phyloP scores from a whole-genome alignment of 2,888 invertebrate species.

The Cecidostiba fungosa region DNA sequence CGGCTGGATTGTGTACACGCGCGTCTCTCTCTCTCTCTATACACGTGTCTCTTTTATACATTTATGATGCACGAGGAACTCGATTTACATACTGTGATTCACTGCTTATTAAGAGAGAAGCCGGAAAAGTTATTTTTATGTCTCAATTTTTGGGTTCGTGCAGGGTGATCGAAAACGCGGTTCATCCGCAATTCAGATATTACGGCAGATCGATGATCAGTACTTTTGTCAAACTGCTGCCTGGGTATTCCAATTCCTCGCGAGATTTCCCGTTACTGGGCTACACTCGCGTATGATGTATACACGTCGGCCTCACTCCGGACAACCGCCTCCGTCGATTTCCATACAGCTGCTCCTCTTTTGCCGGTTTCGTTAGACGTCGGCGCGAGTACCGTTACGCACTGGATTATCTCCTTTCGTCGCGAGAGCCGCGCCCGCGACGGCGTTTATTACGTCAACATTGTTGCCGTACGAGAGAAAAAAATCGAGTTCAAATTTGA shows the following conservation, averaged over 20 bases:
- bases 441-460: background rate
- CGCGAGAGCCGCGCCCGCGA: background rate
- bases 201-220: no score
- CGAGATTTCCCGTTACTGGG: conserved; percentile 52
- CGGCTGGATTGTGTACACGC: no score
- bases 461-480: conserved; percentile 5
- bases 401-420: conserved; percentile 10
- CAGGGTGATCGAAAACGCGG: no score
- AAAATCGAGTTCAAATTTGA: background rate
- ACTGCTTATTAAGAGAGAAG: no score
- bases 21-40: no score
- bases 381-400: conserved; percentile 31
- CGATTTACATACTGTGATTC: no score
- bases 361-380: conserved; percentile 39
- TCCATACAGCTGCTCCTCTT: conserved; percentile 37
- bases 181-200: no score
- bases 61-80: background rate
- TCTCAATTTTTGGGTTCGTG: no score
- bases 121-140: no score
- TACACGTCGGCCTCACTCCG: no score
- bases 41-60: no score
- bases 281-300: conserved; percentile 12
- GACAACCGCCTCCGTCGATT: conserved; percentile 27
- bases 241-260: conserved; percentile 44
- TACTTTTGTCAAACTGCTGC: no score